Base-by-base conservation (phyloP, 2,888 invertebrate genomes). In the Baccha elongata region DNA sequence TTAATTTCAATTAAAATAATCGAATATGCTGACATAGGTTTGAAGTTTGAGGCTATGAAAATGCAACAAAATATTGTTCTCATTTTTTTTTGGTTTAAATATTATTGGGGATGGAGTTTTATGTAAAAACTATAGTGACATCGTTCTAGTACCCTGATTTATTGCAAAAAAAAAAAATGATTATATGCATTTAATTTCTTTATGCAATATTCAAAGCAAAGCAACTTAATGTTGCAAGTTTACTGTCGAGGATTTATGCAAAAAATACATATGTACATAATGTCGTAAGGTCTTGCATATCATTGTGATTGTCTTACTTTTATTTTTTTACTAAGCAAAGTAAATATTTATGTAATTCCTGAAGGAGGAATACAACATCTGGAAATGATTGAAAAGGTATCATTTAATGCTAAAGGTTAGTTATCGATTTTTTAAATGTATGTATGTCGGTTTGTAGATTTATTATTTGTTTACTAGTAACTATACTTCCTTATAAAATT, bases 71-170 rank as follows among this genome's bases (percentile, higher is more conserved):
- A n/a, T 32, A 35, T 17, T 72, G 83, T 37, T 83, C 72, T 72
- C 50, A 62, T 75, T 71, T 46, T 53, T 46, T 46, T 8, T 60
- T 37, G 42, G 55, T 40, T 58, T n/a, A n/a, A n/a, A 11, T 19
- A 44, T 17, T 60, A 60, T 60, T 44, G 29, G 4, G 21, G 37
- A 29, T 50, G 35, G 29, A 58, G 29, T 37, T 48, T 58, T n/a
- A 42, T 58, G 21, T 1, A 23, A 7, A 62, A 3, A 23, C 69
- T 8, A 76, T 8, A 76, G 71, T 81, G 81, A 81, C 81, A 81
- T 76, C 46, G 76, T 71, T 76, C 71, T 76, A 71, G 65, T 81
- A 65, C 37, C 81, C 81, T 76, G 52, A 32, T 75, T 68, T 69
- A 42, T 15, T 23, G 15, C 15, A 7, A 32, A 44, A 65, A 42